Conservation (phyloP, 1,140 invertebrate genomes). For the Zaprionus gabonicus region DNA sequence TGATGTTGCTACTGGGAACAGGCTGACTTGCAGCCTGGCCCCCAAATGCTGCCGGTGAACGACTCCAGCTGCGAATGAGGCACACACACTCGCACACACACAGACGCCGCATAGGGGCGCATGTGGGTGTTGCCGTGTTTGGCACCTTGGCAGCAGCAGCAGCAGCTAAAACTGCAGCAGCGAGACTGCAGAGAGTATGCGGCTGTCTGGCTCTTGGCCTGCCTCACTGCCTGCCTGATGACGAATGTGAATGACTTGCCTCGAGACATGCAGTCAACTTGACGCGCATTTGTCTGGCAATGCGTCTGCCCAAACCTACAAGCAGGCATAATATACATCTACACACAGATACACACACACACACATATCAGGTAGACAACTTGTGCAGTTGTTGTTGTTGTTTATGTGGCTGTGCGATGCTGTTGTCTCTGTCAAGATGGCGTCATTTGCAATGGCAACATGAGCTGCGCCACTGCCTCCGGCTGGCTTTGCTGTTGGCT, state of each 20-base stretch:
- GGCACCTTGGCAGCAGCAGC: constrained; percentile 69
- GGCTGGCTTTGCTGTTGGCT: constrained; percentile 16
- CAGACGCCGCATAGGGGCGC: constrained; percentile 23
- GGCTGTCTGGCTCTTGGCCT: constrained; percentile 50
- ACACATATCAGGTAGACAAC: constrained; percentile 45
- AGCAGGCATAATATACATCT: constrained; percentile 12
- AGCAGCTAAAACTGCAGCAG: neutral
- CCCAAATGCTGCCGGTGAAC: constrained; percentile 64
- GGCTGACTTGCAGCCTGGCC: constrained; percentile 22
- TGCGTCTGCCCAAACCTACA: constrained; percentile 70
- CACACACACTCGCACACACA: constrained; percentile 7
- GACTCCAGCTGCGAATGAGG: constrained; percentile 53
- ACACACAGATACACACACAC: constrained; percentile 10
- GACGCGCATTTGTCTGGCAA: constrained; percentile 82
- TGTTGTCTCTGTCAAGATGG: constrained; percentile 72
- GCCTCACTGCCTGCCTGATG: constrained; percentile 48
- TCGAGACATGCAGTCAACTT: constrained; percentile 82
- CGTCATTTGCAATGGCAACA: constrained; percentile 67
- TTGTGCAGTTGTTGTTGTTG: constrained; percentile 50
- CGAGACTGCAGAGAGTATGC: constrained; percentile 46
- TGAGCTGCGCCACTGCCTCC: constrained; percentile 38
- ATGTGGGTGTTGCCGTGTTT: constrained; percentile 70
- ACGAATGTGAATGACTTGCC: constrained; percentile 83
- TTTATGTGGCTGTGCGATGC: constrained; percentile 31
- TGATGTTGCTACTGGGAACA: constrained; percentile 58